A percentile compares a stretch with the other conserved stretches of the same genome.
These are phyloP conservation scores for Xiphorhynchus elegans DNA, from an alignment of 2,113 vertebrate genomes.

Conservation along the genomic window DNA sequence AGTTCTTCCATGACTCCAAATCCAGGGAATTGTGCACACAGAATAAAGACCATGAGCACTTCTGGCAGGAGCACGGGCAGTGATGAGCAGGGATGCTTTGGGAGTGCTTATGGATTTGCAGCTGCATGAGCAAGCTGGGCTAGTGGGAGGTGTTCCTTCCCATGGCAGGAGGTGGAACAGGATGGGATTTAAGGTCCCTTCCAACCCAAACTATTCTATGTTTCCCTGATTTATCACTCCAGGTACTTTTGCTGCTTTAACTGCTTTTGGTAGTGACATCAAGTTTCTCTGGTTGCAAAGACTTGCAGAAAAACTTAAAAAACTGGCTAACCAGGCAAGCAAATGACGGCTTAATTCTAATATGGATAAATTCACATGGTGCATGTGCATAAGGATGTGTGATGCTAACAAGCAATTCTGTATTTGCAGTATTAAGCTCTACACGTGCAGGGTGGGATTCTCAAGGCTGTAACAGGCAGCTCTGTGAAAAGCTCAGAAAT, in stretches of 20 bases:
- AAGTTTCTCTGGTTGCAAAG: not conserved
- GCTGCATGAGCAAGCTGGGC: not conserved
- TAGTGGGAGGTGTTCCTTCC: not conserved
- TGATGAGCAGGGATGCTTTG: not conserved
- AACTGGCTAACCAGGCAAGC: not conserved
- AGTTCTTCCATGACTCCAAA: not conserved
- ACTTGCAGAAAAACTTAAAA: not conserved
- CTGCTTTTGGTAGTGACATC: not conserved
- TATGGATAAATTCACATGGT: not conserved
- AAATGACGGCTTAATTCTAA: not conserved
- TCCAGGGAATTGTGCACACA: not conserved
- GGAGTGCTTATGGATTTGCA: not conserved
- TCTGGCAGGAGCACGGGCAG: rapidly evolving
- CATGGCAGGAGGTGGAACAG: not conserved
- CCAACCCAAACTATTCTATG: not conserved
- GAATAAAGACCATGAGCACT: not conserved
- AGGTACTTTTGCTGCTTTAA: not conserved
- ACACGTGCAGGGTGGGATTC: not conserved
- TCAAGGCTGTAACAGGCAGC: not conserved
- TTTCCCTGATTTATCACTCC: not conserved
- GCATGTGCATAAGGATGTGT: not conserved
- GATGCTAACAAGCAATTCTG: not conserved
- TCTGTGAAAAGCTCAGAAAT: not conserved
- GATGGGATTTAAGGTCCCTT: not conserved
- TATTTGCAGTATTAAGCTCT: not conserved